Evolutionary conservation across 2,113 vertebrate species (phyloP).

Genomic region (Psittacara wagleri): DNA sequence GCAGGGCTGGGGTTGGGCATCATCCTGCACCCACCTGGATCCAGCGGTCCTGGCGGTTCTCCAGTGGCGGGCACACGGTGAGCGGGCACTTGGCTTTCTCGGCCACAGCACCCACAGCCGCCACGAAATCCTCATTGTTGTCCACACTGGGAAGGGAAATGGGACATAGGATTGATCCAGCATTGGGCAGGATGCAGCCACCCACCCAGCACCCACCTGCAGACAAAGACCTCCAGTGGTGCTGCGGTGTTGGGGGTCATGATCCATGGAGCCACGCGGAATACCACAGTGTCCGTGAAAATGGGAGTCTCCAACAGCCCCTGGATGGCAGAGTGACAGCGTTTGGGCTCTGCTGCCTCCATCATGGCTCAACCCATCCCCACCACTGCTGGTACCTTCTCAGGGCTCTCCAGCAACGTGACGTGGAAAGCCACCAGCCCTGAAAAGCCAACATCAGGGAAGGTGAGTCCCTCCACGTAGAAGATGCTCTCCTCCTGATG

Average conservation of each 20-base stretch:
- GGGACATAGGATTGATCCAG: background rate
- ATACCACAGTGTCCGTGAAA: slow-evolving; percentile 87
- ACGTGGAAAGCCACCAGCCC: slow-evolving; percentile 83
- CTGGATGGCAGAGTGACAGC: background rate
- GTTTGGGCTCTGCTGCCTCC: fast-evolving
- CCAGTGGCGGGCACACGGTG: slow-evolving; percentile 65
- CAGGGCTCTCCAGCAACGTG: slow-evolving; percentile 81
- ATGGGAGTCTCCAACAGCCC: slow-evolving; percentile 79
- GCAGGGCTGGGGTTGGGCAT: background rate
- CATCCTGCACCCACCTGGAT: slow-evolving; percentile 81
- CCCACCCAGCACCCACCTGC: slow-evolving; percentile 63
- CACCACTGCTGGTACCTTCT: background rate
- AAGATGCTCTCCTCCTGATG: slow-evolving; percentile 66
- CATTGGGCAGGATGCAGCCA: fast-evolving
- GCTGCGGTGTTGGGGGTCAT: slow-evolving; percentile 89
- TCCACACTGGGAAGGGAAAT: background rate
- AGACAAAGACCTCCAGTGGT: slow-evolving; percentile 86
- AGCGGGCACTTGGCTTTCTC: slow-evolving; percentile 71
- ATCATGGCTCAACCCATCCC: fast-evolving
- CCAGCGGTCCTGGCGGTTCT: slow-evolving; percentile 88
- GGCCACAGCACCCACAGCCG: slow-evolving; percentile 65
- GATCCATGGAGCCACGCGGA: slow-evolving; percentile 90
- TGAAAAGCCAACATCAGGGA: slow-evolving; percentile 80
- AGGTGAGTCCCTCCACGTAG: slow-evolving; percentile 87
- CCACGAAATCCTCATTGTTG: slow-evolving; percentile 76